A percentile compares a stretch with the other conserved stretches of the same genome.
phyloP scores from a whole-genome alignment of 2,888 invertebrate species.

The Chesias legatella region DNA sequence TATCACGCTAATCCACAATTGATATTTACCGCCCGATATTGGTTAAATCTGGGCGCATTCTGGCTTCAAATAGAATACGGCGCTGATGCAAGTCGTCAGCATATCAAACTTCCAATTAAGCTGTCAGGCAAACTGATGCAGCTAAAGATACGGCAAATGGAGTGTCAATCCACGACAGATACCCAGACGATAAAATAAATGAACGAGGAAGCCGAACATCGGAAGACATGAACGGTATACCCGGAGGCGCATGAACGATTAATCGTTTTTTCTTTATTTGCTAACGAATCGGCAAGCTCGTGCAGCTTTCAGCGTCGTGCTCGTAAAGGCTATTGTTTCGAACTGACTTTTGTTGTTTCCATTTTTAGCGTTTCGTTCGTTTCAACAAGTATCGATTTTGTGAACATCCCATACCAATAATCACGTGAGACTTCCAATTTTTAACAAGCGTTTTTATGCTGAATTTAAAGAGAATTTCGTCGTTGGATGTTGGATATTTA shows the following conservation, averaged over 20 bases:
- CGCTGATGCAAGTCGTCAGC: conserved; percentile 5
- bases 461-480: too few species aligned
- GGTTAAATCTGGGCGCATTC: background rate
- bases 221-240: conserved; percentile 36
- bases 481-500: too few species aligned
- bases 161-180: conserved; percentile 28
- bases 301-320: conserved; percentile 51
- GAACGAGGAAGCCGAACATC: conserved; percentile 33
- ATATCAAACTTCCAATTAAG: conserved; percentile 26
- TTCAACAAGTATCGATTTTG: conserved; percentile 43
- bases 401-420: conserved; percentile 15
- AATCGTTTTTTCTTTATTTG: conserved; percentile 51
- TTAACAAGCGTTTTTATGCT: background rate
- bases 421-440: conserved; percentile 3
- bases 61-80: conserved; percentile 4
- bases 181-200: conserved; percentile 29
- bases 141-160: conserved; percentile 25
- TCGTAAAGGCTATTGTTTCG: conserved; percentile 55
- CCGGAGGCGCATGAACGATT: conserved; percentile 36
- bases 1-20: too few species aligned
- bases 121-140: conserved; percentile 17
- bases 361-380: conserved; percentile 37
- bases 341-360: conserved; percentile 39
- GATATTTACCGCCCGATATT: too few species aligned
- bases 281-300: conserved; percentile 57